A percentile compares a stretch with the other conserved stretches of the same genome.
phyloP scores from a whole-genome alignment of 2,888 invertebrate genomes.

The Plagodis dolabraria region DNA sequence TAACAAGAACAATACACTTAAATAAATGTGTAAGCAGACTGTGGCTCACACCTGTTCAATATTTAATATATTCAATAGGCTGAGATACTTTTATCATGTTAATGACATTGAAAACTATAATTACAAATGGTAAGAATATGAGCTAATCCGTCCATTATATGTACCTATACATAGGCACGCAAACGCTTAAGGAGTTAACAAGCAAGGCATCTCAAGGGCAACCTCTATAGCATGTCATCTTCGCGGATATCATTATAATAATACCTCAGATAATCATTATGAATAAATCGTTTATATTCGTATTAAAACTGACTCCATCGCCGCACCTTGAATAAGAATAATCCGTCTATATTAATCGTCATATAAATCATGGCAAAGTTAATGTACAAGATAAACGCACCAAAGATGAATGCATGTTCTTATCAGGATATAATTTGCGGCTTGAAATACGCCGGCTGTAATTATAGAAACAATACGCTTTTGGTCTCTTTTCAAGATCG shows the following conservation, averaged over 20 bases:
- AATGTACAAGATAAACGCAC: constrained; percentile 16
- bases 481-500: constrained; percentile 19
- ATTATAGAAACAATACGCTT: constrained; percentile 22
- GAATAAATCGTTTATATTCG: constrained; percentile 2
- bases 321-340: constrained; percentile 17
- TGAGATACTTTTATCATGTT: constrained; percentile 5
- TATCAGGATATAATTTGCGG: constrained; percentile 21
- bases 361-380: constrained; percentile 24
- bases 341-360: constrained; percentile 14
- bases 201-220: constrained; percentile 34
- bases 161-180: constrained; percentile 6
- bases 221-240: constrained; percentile 34
- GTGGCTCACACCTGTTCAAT: background rate
- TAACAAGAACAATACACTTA: background rate
- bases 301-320: background rate
- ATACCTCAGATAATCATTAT: too few species aligned
- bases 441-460: constrained; percentile 13
- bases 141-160: constrained; percentile 9
- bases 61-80: background rate
- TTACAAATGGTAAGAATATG: background rate
- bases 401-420: constrained; percentile 18
- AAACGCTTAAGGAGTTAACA: constrained; percentile 10
- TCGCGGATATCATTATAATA: constrained; percentile 36
- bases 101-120: background rate
- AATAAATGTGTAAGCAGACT: background rate